These are phyloP conservation scores for Myotis daubentonii DNA, from an alignment of 2,797 vertebrate genomes.

Conservation along the genomic window DNA sequence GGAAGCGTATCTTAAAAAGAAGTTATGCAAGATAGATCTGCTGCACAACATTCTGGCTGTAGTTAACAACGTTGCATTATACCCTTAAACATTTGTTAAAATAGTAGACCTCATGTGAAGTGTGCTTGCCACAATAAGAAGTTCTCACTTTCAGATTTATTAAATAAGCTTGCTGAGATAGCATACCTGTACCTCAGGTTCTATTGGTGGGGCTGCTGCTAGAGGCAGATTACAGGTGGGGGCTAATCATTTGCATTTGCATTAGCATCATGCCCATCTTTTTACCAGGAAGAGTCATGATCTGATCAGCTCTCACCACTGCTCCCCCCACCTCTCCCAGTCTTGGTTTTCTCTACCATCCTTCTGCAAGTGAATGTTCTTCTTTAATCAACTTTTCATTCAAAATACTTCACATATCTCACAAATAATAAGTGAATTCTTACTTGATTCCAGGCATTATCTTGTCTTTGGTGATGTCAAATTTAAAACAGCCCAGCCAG, in stretches of 20 bases:
- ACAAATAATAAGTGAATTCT: neutral
- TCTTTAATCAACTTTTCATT: neutral
- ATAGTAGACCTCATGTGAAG: neutral
- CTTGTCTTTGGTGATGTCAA: neutral
- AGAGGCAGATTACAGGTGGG: neutral
- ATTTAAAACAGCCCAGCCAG: neutral
- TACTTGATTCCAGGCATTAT: neutral
- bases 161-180: neutral
- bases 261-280: neutral
- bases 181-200: neutral
- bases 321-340: fast-evolving
- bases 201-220: neutral
- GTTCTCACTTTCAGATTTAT: neutral
- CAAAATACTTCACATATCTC: neutral
- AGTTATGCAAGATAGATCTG: neutral
- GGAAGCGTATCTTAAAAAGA: neutral
- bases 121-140: neutral
- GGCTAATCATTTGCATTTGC: neutral
- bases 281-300: neutral
- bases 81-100: neutral
- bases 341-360: neutral
- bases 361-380: neutral
- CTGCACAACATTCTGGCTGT: neutral
- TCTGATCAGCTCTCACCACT: neutral
- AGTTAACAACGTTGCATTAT: neutral